phyloP scores from a whole-genome alignment of 2,797 vertebrate genomes.

The Epinephelus awoara region DNA sequence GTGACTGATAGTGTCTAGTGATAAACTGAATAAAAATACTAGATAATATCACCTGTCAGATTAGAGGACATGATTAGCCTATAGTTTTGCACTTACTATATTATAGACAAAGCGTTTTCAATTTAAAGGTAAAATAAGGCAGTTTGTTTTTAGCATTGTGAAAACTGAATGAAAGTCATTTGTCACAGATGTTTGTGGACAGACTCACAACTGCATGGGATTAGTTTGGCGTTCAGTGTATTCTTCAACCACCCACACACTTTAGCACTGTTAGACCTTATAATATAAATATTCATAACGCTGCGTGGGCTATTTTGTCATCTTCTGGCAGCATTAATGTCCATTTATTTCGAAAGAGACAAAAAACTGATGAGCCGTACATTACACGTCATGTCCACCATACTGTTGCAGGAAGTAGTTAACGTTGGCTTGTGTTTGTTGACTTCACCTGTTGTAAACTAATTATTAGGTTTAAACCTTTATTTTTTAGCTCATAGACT shows the following conservation, averaged over 20 bases:
- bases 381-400: background rate
- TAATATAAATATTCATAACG: too few species aligned
- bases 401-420: background rate
- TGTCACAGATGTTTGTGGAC: too few species aligned
- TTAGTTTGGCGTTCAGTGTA: background rate
- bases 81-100: too few species aligned
- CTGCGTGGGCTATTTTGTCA: too few species aligned
- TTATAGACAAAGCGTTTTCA: too few species aligned
- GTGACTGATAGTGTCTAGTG: too few species aligned
- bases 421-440: slow-evolving; percentile 4
- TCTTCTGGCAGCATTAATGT: background rate
- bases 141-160: background rate
- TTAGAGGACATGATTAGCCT: too few species aligned
- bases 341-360: background rate
- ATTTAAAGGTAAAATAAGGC: background rate
- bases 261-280: too few species aligned
- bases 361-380: fast-evolving
- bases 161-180: too few species aligned
- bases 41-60: too few species aligned
- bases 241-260: background rate
- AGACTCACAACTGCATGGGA: too few species aligned
- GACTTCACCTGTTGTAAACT: slow-evolving; percentile 3
- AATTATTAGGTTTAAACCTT: background rate
- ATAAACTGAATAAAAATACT: too few species aligned
- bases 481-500: background rate